Base-by-base conservation (phyloP, 2,888 invertebrate genomes). In the Seira sanloemensis region DNA sequence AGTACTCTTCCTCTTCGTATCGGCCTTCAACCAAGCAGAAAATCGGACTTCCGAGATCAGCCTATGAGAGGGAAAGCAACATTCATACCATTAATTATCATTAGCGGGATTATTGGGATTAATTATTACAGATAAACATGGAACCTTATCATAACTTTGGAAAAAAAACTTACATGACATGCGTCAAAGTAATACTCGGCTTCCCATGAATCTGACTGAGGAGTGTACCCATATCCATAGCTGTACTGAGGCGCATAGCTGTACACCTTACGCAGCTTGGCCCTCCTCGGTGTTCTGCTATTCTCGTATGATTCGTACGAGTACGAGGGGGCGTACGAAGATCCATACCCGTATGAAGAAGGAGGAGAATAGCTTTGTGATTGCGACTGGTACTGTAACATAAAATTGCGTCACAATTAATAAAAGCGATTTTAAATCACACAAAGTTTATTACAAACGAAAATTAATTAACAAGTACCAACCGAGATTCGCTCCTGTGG, bases 181-280 rank as follows among this genome's bases (percentile, higher is more conserved):
- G 88, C 88, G 68, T 89, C 88, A 62, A 78, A 88, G 79, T 88
- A 89, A 66, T 89, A 89, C 62, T 89, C 89, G 2, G 89, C 88
- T 67, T 88, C 88, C 87, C 88, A 88, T 19, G 78, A 75, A 27
- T 89, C 88, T 23, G 76, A 76, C 71, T 88, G 83, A 23, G 88
- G 86, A 25, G 86, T 76, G 50, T 84, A 80, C 26, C 86, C 85
- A 72, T 88, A 87, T 37, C 87, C 87, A 77, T 88, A 88, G 69
- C 78, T 82, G 79, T 85, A 88, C 24, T 86, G 84, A n/a, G 86
- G 85, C 0, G 77, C 26, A 62, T 87, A 88, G 16, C 86, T 84
- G 54, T 88, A 86, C 7, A 88, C 66, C 81, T 87, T 85, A 37
- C 78, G 85, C 21, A 88, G 73, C 86, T 89, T 89, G 1, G 88